phyloP scores from a whole-genome alignment of 1,140 invertebrate species.

The Danaus melanippus region DNA sequence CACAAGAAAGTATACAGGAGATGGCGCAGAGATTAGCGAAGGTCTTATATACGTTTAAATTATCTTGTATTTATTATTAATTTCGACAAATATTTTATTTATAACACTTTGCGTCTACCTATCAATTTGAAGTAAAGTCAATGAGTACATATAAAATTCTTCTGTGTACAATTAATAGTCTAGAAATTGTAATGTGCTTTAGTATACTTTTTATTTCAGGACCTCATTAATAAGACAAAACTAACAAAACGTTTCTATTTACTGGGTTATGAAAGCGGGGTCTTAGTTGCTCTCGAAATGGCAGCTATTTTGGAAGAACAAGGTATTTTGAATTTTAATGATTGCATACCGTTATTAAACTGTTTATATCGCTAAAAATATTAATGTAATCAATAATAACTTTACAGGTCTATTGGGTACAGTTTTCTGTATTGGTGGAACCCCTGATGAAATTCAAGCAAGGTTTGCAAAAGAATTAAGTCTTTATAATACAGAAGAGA shows the following conservation, averaged over 20 bases:
- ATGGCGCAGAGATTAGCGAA: conserved; percentile 25
- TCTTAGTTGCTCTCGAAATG: conserved; percentile 44
- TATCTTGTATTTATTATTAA: background rate
- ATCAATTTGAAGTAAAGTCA: too few species aligned
- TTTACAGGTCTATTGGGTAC: conserved; percentile 40
- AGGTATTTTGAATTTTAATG: conserved; percentile 25
- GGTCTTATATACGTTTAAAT: conserved; percentile 10
- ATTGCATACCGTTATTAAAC: background rate
- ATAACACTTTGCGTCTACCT: background rate
- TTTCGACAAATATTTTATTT: background rate
- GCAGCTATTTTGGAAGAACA: conserved; percentile 42
- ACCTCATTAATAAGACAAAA: conserved; percentile 30
- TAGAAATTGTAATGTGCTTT: too few species aligned
- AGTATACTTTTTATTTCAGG: conserved; percentile 18
- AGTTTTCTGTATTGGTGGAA: conserved; percentile 39
- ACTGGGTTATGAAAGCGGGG: conserved; percentile 44
- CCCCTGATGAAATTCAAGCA: conserved; percentile 30
- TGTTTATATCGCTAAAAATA: background rate
- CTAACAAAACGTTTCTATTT: conserved; percentile 38
- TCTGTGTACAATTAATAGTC: too few species aligned
- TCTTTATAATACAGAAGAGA: conserved; percentile 25
- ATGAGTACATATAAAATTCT: too few species aligned
- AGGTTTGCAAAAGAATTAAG: conserved; percentile 28
- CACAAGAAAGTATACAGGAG: conserved; percentile 26
- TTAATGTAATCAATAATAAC: conserved; percentile 2